Evolutionary conservation across 2,888 invertebrate species (phyloP), one percentile per base, ranked within the genome.

Genomic region (Chrysodeixis includens): DNA sequence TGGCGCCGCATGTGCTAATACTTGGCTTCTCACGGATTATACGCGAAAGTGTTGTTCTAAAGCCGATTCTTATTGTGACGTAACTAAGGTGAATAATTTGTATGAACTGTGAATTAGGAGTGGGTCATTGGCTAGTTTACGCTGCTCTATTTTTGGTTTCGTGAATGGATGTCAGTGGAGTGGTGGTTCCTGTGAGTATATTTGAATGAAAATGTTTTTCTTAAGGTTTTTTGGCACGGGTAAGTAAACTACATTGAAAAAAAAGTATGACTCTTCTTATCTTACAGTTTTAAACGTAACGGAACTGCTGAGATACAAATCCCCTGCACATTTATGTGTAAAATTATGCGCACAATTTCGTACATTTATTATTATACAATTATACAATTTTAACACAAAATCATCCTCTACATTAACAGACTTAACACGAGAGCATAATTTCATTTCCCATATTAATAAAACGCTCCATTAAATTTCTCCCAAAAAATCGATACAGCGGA

Each of bases 11-110:
- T 78, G 84, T 82, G 80, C 71, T 67, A 61, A 58, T 86, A 86
- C 85, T 84, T 83, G 87, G 86, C 83, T 87, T 82, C 74, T 18
- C 52, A 22, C 44, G 81, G 87, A 84, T 88, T 88, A 87, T 74
- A 63, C 66, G 82, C 66, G 83, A 86, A 84, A 86, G 81, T 84
- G 81, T 86, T 83, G 82, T 80, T 66, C 55, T 54, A 71, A 84
- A 85, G 83, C 71, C 78, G 76, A 79, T 84, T 79, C 72, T 76
- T 73, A 32, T 49, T 10, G 66, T 79, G 74, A 79, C 79, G 85
- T 79, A 78, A 82, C 57, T 62, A 77, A 78, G 76, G 81, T 76
- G 74, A 74, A 70, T 52, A 49, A 54, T 59, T 49, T 63, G 66
- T 70, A 71, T 79, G 69, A 83, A 79, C 76, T 79, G 62, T 66